Evolutionary conservation across 2,797 vertebrate species (phyloP).

Genomic region (Stomatorhinus walkeri): DNA sequence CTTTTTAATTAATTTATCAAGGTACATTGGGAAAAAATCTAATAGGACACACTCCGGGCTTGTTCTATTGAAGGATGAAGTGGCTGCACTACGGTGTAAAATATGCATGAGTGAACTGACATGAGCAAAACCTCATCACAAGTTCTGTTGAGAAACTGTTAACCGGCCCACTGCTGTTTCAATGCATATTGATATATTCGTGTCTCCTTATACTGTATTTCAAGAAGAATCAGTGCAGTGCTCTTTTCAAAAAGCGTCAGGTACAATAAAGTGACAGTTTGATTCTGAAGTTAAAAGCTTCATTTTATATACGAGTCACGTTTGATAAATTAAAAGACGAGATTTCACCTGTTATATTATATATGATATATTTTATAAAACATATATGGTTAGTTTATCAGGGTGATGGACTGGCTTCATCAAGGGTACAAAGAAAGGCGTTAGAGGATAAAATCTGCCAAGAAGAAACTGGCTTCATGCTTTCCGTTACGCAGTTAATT

Average conservation of each 20-base stretch:
- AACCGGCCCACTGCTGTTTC: slow-evolving; percentile 1
- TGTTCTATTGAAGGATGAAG: neutral
- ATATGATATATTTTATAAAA: neutral
- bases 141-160: slow-evolving; percentile 14
- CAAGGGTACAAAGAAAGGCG: neutral
- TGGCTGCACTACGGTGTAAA: neutral
- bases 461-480: neutral
- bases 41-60: slow-evolving; percentile 18
- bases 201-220: slow-evolving; percentile 5
- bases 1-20: slow-evolving; percentile 23
- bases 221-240: neutral
- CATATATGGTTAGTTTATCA: neutral
- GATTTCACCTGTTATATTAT: neutral
- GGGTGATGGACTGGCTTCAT: neutral
- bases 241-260: neutral
- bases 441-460: neutral
- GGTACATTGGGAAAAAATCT: slow-evolving; percentile 19
- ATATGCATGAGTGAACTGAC: slow-evolving; percentile 24
- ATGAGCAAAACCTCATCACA: slow-evolving; percentile 20
- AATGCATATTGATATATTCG: neutral
- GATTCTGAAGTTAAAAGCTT: neutral
- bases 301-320: neutral
- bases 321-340: neutral
- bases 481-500: neutral
- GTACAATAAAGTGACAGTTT: neutral